Conservation (phyloP, 2,797 vertebrate genomes). For the Phyllotis vaccarum region DNA sequence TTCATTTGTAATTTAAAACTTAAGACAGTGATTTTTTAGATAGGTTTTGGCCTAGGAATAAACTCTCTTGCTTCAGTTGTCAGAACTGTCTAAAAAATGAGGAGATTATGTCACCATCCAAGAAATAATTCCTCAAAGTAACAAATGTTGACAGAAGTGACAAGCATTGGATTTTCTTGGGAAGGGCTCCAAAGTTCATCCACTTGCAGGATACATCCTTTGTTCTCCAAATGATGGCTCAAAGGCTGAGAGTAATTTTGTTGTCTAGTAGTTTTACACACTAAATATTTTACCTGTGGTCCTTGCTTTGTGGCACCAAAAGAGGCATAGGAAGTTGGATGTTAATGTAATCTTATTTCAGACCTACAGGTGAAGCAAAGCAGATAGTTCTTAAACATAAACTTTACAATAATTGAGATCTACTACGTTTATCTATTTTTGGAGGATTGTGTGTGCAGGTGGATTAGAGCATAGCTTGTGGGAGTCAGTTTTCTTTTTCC, state of each 20-base stretch:
- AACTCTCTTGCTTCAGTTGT: conserved; percentile 58
- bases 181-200: conserved; percentile 68
- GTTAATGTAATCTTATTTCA: not conserved
- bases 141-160: conserved; percentile 69
- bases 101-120: conserved; percentile 61
- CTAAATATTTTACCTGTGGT: not conserved
- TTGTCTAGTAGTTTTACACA: conserved; percentile 7
- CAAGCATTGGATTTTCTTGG: conserved; percentile 68
- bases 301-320: not conserved
- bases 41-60: conserved; percentile 46
- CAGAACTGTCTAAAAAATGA: conserved; percentile 50
- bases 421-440: not conserved
- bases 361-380: not conserved
- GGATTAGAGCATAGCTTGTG: not conserved
- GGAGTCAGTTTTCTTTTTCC: not conserved
- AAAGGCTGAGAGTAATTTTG: conserved; percentile 1
- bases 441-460: no score
- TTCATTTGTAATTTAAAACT: conserved; percentile 64
- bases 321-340: not conserved
- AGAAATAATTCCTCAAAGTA: conserved; percentile 67
- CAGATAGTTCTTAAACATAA: not conserved
- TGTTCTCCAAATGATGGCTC: conserved; percentile 44
- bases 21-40: conserved; percentile 62
- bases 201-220: conserved; percentile 44
- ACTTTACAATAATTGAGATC: not conserved